phyloP scores from a whole-genome alignment of 2,888 invertebrate genomes.

The Diaprepes abbreviatus region DNA sequence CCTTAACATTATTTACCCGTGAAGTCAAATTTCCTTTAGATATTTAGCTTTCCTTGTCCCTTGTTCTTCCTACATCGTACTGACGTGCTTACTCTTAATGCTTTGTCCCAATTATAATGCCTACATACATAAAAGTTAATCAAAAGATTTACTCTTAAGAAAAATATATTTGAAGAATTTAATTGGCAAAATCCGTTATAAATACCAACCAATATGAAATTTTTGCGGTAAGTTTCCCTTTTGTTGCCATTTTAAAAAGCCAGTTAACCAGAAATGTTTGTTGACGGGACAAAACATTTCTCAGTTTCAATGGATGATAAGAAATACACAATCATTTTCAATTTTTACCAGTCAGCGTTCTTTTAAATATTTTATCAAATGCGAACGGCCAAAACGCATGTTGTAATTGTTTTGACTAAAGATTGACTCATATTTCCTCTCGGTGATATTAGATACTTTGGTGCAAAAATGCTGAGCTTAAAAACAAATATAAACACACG shows the following conservation, averaged over 20 bases:
- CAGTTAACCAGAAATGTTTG: constrained; percentile 25
- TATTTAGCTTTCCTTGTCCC: no score
- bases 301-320: constrained; percentile 31
- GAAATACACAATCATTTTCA: constrained; percentile 25
- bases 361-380: not conserved
- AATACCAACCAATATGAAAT: constrained; percentile 8
- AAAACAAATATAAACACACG: not conserved
- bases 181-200: no score
- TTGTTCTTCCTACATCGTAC: no score
- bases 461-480: not conserved
- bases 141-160: no score
- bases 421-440: constrained; percentile 3
- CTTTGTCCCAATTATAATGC: no score
- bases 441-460: not conserved
- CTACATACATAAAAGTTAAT: no score
- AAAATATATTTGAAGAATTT: no score
- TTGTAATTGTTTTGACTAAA: constrained; percentile 15
- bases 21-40: no score
- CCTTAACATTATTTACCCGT: no score
- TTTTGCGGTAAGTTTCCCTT: not conserved
- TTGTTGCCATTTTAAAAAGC: constrained; percentile 23
- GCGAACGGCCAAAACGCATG: constrained; percentile 11
- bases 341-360: constrained; percentile 28
- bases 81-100: no score
- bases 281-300: constrained; percentile 29